Percentiles rank a stretch among this genome's conserved stretches.
phyloP scores from a whole-genome alignment of 2,888 invertebrate species.

The Cosmia pyralina region DNA sequence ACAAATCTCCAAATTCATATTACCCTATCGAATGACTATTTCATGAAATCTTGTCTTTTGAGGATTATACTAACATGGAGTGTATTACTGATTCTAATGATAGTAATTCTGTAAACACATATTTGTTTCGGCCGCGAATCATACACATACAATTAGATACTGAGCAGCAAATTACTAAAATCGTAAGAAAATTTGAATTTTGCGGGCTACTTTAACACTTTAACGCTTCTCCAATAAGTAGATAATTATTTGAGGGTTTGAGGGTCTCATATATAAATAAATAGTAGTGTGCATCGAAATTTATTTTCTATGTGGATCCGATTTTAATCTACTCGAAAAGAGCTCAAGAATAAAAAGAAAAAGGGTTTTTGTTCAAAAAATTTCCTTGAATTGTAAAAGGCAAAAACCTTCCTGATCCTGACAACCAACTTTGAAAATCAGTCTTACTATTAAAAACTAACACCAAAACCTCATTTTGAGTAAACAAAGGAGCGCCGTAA shows the following conservation, averaged over 20 bases:
- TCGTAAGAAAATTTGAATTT: too few relatives aligned
- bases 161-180: too few relatives aligned
- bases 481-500: constrained; percentile 49
- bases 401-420: constrained; percentile 5
- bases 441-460: constrained; percentile 42
- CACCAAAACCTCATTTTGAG: constrained; percentile 46
- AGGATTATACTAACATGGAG: too few relatives aligned
- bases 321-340: constrained; percentile 31
- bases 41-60: too few relatives aligned
- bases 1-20: too few relatives aligned
- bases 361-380: constrained; percentile 8
- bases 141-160: too few relatives aligned
- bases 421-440: constrained; percentile 25
- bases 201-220: too few relatives aligned
- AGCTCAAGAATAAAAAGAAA: background rate
- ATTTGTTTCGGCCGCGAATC: too few relatives aligned
- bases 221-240: too few relatives aligned
- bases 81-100: too few relatives aligned
- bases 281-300: background rate
- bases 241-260: background rate
- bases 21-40: too few relatives aligned
- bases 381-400: constrained; percentile 1
- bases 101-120: too few relatives aligned
- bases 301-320: background rate
- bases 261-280: background rate